A percentile compares a stretch with the other conserved stretches of the same genome.
These are phyloP conservation scores for Lordiphosa mommai DNA, from an alignment of 1,140 invertebrate genomes.

Conservation along the genomic window DNA sequence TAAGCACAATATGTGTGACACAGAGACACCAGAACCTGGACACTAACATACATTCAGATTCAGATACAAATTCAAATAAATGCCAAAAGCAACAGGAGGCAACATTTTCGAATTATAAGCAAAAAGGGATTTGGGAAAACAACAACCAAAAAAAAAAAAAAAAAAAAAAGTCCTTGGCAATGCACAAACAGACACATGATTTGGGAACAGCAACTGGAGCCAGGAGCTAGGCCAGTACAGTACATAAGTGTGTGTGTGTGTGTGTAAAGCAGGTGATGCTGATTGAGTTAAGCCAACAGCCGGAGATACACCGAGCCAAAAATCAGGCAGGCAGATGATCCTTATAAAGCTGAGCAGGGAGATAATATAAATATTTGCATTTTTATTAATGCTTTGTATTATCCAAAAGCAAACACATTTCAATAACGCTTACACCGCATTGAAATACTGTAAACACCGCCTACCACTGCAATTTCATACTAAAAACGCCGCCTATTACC, in stretches of 20 bases:
- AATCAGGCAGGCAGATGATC: background rate
- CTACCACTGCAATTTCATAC: no score
- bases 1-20: constrained; percentile 45
- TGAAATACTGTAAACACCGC: no score
- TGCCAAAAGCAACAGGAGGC: constrained; percentile 68
- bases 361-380: background rate
- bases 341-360: no score
- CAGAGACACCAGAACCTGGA: constrained; percentile 11
- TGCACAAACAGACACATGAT: constrained; percentile 8
- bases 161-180: constrained; percentile 7
- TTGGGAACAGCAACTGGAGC: constrained; percentile 14
- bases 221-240: constrained; percentile 28
- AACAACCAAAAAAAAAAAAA: constrained; percentile 17
- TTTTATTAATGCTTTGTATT: background rate
- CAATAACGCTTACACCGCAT: no score
- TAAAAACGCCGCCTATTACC: no score
- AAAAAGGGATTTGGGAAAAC: constrained; percentile 65
- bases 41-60: constrained; percentile 37
- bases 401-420: no score
- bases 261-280: constrained; percentile 58
- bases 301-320: constrained; percentile 27
- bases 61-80: constrained; percentile 75
- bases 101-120: constrained; percentile 76
- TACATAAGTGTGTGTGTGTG: background rate
- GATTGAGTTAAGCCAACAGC: constrained; percentile 74